These are phyloP conservation scores for Drosophila melanocephala DNA, from an alignment of 2,888 invertebrate species.

Conservation along the genomic window DNA sequence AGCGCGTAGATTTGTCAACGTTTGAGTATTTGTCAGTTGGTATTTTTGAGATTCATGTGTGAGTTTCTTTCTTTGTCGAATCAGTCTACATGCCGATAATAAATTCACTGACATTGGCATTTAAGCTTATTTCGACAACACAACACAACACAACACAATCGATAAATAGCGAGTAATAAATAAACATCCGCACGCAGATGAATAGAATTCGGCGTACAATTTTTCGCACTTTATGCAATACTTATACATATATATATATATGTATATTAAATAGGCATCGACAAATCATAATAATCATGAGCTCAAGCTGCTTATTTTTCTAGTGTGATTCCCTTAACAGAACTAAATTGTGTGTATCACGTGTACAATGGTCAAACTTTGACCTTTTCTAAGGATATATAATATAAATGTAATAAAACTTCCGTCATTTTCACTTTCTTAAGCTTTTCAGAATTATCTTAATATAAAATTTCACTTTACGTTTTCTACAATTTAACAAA, in stretches of 20 bases:
- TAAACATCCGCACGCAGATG: conserved; percentile 52
- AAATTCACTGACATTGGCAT: conserved; percentile 50
- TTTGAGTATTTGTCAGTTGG: conserved; percentile 20
- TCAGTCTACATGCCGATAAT: conserved; percentile 36
- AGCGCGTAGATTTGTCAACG: conserved; percentile 58
- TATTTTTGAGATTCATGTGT: conserved; percentile 27
- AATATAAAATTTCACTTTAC: neutral
- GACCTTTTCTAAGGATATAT: neutral
- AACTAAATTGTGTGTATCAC: conserved; percentile 2
- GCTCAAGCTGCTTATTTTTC: conserved; percentile 19
- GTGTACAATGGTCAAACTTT: conserved; percentile 25
- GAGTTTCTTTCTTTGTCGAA: neutral
- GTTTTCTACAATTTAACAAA: neutral
- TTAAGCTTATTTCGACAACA: conserved; percentile 50
- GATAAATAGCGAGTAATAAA: conserved; percentile 60
- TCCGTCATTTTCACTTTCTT: neutral
- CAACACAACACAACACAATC: conserved; percentile 28
- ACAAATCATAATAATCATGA: conserved; percentile 74
- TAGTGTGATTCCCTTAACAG: conserved; percentile 4
- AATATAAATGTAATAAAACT: neutral
- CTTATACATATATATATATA: neutral
- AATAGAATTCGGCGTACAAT: conserved; percentile 18
- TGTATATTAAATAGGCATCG: conserved; percentile 37
- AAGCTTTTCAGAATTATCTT: neutral
- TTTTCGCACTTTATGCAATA: conserved; percentile 8